Evolutionary conservation across 2,113 vertebrate species (phyloP), one percentile per base, ranked within the genome.

Genomic region (Sander lucioperca): DNA sequence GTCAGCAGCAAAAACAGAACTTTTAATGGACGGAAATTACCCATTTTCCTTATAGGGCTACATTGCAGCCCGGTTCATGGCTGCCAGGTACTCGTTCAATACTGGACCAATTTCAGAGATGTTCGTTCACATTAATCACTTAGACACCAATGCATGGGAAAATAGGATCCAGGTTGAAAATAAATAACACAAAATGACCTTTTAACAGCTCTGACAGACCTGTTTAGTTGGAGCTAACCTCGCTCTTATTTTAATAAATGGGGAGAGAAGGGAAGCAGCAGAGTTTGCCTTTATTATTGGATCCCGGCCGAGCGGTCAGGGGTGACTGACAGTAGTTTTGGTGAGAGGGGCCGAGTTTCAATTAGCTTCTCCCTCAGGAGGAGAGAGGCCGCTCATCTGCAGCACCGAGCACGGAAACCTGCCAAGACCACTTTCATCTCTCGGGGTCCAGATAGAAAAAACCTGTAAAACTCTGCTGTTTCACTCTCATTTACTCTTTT

Each of bases 281-380:
- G 30, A 25, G 72, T 76, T 51, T 13, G 7, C 23, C n/a, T 53
- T 66, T 72, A 58, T 77, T 77, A 73, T 50, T 14, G 71, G n/a
- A 72, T 72, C 75, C 47, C 23, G 13, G 72, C 62, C 45, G 6
- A 63, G 51, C 0, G 62, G 50, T 77, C 82, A 69, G 79, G 16
- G 64, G 57, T 75, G 74, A 83, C 79, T 82, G 85, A 86, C 73
- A 77, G 87, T 58, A 21, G 62, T 54, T 84, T 77, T 56, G 76
- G 75, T 64, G 67, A 47, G 56, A 39, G 19, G 47, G 70, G 72
- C 76, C 15, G 39, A 61, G 77, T 76, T 86, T 91, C 85, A 87
- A 80, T 86, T 85, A 88, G 68, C 77, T 30, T 82, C 30, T 79
- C 67, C 72, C 74, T 43, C 25, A 21, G 82, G 76, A 71, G 74